phyloP scores from a whole-genome alignment of 2,888 invertebrate species.

The Parnassius orleans region DNA sequence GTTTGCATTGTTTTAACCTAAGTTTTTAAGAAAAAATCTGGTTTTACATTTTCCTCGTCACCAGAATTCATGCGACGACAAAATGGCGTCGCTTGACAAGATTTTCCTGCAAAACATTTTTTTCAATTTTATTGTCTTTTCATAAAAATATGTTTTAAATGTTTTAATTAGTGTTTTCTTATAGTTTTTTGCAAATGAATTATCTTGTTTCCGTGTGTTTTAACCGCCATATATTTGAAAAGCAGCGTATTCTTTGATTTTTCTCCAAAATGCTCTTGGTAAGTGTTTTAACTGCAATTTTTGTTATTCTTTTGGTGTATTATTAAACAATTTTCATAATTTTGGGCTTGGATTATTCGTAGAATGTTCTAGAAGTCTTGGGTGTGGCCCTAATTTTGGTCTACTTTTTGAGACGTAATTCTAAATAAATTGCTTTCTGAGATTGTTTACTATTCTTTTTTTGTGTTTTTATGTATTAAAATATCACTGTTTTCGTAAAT shows the following conservation, averaged over 20 bases:
- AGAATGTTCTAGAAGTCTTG: slow-evolving; percentile 65
- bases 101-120: slow-evolving; percentile 75
- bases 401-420: slow-evolving; percentile 75
- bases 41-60: slow-evolving; percentile 76
- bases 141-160: slow-evolving; percentile 55
- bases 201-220: slow-evolving; percentile 48
- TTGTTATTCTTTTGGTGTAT: slow-evolving; percentile 56
- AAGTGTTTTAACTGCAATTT: slow-evolving; percentile 67
- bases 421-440: slow-evolving; percentile 67
- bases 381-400: slow-evolving; percentile 70
- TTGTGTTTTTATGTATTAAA: slow-evolving; percentile 76
- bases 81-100: slow-evolving; percentile 81
- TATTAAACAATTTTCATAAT: slow-evolving; percentile 45
- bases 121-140: slow-evolving; percentile 59
- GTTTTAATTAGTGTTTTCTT: slow-evolving; percentile 52
- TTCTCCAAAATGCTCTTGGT: slow-evolving; percentile 76
- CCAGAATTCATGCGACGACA: slow-evolving; percentile 79
- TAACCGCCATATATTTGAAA: slow-evolving; percentile 55
- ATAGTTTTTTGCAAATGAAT: slow-evolving; percentile 55
- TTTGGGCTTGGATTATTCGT: slow-evolving; percentile 39
- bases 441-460: slow-evolving; percentile 76
- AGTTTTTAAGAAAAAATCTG: slow-evolving; percentile 59
- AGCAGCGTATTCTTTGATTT: slow-evolving; percentile 63
- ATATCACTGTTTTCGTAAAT: slow-evolving; percentile 58
- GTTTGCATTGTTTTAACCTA: slow-evolving; percentile 63